Conservation (phyloP, 2,888 invertebrate species). For the Julus scandinavius region DNA sequence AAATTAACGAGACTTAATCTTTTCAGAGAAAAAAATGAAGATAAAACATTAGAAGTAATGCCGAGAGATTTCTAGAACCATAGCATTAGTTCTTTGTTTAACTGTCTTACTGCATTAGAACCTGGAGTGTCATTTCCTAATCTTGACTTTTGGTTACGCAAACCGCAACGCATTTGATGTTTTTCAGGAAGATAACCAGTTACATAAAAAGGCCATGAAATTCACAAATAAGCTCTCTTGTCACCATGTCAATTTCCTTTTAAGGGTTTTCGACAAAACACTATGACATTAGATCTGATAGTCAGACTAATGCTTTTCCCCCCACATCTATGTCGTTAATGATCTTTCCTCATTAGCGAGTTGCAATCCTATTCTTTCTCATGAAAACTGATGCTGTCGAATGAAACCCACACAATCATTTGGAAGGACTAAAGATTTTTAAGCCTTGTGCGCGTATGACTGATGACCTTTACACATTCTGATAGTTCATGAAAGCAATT, state of each 20-base stretch:
- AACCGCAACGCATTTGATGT: neutral
- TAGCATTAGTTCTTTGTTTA: neutral
- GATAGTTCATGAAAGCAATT: no score
- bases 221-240: slow-evolving; percentile 27
- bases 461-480: no score
- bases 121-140: neutral
- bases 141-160: neutral
- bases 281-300: neutral
- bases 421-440: no score
- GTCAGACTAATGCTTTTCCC: neutral
- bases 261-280: neutral
- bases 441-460: no score
- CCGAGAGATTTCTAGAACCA: neutral
- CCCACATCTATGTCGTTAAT: neutral
- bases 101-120: neutral
- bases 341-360: neutral
- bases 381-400: neutral
- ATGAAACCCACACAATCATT: neutral
- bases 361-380: slow-evolving; percentile 2
- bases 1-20: neutral
- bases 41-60: neutral
- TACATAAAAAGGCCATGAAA: neutral
- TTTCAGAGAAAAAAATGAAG: neutral
- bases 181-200: neutral
- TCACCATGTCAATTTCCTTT: neutral